phyloP scores from a whole-genome alignment of 2,797 vertebrate genomes.

The Dermochelys coriacea region DNA sequence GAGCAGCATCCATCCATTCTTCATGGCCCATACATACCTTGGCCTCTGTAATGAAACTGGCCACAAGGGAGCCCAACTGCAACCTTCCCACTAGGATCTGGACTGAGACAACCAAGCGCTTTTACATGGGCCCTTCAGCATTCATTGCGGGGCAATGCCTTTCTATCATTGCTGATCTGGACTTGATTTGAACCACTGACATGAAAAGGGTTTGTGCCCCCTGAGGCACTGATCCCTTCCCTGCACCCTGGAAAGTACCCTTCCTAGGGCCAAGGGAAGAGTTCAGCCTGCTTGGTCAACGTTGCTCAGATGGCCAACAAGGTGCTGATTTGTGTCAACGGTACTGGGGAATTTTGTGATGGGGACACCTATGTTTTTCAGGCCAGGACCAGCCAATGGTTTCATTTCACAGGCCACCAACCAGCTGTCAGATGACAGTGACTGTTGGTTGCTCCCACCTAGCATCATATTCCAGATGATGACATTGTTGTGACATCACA shows the following conservation, averaged over 20 bases:
- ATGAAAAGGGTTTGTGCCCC: neutral
- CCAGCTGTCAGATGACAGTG: neutral
- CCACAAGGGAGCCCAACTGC: neutral
- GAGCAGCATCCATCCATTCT: neutral
- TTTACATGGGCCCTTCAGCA: neutral
- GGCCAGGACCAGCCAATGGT: neutral
- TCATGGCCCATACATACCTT: neutral
- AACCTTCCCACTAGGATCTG: neutral
- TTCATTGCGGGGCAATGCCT: neutral
- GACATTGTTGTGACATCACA: neutral
- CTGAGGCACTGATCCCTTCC: neutral
- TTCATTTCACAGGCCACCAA: neutral
- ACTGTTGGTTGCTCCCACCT: neutral
- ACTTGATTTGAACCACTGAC: neutral
- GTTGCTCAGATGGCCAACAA: neutral
- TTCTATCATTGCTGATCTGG: neutral
- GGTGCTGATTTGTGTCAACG: neutral
- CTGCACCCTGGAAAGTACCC: neutral
- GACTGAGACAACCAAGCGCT: neutral
- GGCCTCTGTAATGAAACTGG: neutral
- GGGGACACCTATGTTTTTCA: neutral
- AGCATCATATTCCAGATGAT: neutral
- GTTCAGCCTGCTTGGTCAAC: neutral
- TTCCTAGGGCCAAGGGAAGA: neutral
- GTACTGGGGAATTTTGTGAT: neutral